Evolutionary conservation across 64 coral and sea anemone genomes (phyloP).

Genomic region (Pocillopora verrucosa): DNA sequence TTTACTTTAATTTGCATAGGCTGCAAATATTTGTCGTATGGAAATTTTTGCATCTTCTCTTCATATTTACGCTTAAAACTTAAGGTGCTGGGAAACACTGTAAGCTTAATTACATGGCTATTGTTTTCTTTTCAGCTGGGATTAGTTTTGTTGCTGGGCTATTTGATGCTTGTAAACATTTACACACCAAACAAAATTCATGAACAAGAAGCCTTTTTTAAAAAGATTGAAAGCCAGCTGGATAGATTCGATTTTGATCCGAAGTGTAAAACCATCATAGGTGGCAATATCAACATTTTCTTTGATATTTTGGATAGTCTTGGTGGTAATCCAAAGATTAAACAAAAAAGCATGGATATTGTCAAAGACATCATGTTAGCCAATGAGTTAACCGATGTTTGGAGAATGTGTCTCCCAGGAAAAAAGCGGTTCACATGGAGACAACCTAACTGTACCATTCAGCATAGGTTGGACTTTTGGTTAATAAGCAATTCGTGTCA

Average conservation of each 20-base stretch:
- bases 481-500: constrained; percentile 33
- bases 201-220: constrained; percentile 21
- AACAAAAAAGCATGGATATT: constrained; percentile 35
- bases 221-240: constrained; percentile 1
- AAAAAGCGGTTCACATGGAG: constrained; percentile 31
- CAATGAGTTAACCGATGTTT: constrained; percentile 38
- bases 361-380: constrained; percentile 37
- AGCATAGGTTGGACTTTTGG: constrained; percentile 48
- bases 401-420: constrained; percentile 28
- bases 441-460: constrained; percentile 6
- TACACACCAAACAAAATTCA: constrained; percentile 36
- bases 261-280: constrained; percentile 26
- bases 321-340: constrained; percentile 25
- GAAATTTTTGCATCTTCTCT: not conserved
- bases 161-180: constrained; percentile 33
- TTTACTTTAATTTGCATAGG: constrained; percentile 18
- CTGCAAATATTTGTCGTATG: constrained; percentile 19
- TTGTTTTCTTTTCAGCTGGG: constrained; percentile 9
- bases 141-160: too few species aligned
- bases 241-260: not conserved
- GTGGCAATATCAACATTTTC: too few species aligned
- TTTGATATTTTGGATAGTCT: constrained; percentile 30
- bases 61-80: too few species aligned
- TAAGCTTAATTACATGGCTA: constrained; percentile 8
- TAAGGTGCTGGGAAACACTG: not conserved